These are phyloP conservation scores for Netta rufina DNA, from an alignment of 2,797 vertebrate genomes.

Conservation along the genomic window DNA sequence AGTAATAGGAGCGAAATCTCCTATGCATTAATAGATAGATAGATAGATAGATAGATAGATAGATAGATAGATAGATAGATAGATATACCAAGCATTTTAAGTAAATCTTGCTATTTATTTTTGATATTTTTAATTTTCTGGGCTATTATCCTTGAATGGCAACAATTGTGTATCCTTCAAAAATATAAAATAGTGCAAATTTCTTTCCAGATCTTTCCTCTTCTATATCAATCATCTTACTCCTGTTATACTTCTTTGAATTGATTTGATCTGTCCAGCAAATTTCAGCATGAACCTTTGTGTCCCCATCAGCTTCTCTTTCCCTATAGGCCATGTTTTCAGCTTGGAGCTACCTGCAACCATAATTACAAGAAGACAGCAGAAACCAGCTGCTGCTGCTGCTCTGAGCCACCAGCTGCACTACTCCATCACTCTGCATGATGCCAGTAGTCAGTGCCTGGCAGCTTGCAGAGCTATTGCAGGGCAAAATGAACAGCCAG, in stretches of 20 bases:
- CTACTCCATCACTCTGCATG: too few relatives aligned
- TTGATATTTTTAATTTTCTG: not conserved
- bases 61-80: too few relatives aligned
- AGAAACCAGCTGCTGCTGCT: not conserved
- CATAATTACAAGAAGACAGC: not conserved
- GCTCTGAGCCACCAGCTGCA: not conserved
- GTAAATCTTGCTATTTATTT: not conserved
- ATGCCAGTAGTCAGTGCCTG: not conserved
- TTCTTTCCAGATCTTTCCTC: not conserved
- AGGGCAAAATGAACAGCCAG: not conserved
- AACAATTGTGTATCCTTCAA: not conserved
- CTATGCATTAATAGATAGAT: not conserved
- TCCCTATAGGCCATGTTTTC: not conserved
- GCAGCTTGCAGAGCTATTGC: not conserved
- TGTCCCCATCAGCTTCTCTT: not conserved
- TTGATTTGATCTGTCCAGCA: not conserved
- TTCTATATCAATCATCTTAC: not conserved
- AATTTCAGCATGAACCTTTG: not conserved
- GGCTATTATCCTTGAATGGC: not conserved
- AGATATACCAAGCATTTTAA: not conserved
- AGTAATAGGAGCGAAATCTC: not conserved
- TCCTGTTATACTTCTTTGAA: not conserved
- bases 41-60: too few relatives aligned
- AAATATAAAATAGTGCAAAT: not conserved
- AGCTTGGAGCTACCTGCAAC: not conserved